A percentile compares a stretch with the other conserved stretches of the same genome.
Conservation (phyloP, 53 echinoderm and acorn worm species). For the Actinopyga echinites region DNA sequence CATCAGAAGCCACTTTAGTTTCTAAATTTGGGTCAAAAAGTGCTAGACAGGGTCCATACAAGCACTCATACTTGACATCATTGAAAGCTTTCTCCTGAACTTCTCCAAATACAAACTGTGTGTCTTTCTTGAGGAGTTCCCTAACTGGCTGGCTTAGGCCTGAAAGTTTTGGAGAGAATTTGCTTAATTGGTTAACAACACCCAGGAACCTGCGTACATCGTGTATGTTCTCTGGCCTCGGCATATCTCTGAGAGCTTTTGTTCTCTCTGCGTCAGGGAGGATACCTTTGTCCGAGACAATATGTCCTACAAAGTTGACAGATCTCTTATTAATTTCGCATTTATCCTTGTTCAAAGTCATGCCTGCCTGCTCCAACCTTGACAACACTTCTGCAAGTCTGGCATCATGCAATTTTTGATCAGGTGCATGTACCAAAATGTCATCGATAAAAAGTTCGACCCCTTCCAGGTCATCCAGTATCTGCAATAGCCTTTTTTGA, state of each 20-base stretch:
- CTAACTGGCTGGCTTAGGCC: constrained; percentile 52
- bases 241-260: constrained; percentile 36
- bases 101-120: constrained; percentile 44
- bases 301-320: constrained; percentile 51
- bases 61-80: constrained; percentile 35
- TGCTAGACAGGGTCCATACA: constrained; percentile 21
- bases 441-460: constrained; percentile 51
- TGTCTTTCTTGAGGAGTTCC: constrained; percentile 56
- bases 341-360: constrained; percentile 46
- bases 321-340: constrained; percentile 41
- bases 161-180: constrained; percentile 54
- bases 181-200: constrained; percentile 67
- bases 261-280: constrained; percentile 29
- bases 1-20: constrained; percentile 67
- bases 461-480: constrained; percentile 48
- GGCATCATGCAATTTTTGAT: constrained; percentile 43
- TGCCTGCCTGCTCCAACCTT: constrained; percentile 27
- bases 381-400: constrained; percentile 31
- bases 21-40: constrained; percentile 49
- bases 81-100: constrained; percentile 51
- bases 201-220: constrained; percentile 60
- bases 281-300: constrained; percentile 34
- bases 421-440: constrained; percentile 38
- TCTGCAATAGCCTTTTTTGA: constrained; percentile 27
- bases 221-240: constrained; percentile 39